A percentile compares a stretch with the other conserved stretches of the same genome.
phyloP scores from a whole-genome alignment of 2,797 vertebrate species.

The Sebastes hubbsi region DNA sequence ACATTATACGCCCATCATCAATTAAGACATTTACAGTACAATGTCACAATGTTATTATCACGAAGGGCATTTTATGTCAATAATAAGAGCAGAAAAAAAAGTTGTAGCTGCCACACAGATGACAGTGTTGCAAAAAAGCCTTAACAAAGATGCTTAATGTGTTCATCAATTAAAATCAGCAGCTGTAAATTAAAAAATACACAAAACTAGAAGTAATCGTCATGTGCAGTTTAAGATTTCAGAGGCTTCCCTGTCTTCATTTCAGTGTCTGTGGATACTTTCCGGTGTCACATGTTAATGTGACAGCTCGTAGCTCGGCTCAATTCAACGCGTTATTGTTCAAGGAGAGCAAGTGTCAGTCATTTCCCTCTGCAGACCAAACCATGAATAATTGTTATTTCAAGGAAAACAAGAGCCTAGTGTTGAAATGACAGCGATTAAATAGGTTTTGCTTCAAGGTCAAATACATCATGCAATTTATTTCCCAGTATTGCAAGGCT shows the following conservation, averaged over 20 bases:
- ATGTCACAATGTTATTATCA: conserved; percentile 1
- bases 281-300: conserved; percentile 61
- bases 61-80: conserved; percentile 29
- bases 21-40: background rate
- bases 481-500: background rate
- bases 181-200: background rate
- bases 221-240: conserved; percentile 21
- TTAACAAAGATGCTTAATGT: background rate
- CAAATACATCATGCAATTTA: conserved; percentile 34
- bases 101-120: conserved; percentile 26
- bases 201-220: background rate
- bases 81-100: conserved; percentile 6
- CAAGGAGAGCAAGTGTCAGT: conserved; percentile 67
- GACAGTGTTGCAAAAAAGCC: background rate
- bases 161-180: background rate
- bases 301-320: conserved; percentile 64
- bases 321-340: conserved; percentile 67
- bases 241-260: conserved; percentile 31
- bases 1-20: background rate
- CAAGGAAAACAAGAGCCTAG: conserved; percentile 44
- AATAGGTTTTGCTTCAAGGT: conserved; percentile 57
- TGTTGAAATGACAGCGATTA: conserved; percentile 56
- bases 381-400: conserved; percentile 71
- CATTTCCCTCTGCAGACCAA: conserved; percentile 59
- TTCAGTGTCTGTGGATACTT: conserved; percentile 39